Evolutionary conservation across 2,113 vertebrate genomes (phyloP).

Genomic region (Camarhynchus parvulus): DNA sequence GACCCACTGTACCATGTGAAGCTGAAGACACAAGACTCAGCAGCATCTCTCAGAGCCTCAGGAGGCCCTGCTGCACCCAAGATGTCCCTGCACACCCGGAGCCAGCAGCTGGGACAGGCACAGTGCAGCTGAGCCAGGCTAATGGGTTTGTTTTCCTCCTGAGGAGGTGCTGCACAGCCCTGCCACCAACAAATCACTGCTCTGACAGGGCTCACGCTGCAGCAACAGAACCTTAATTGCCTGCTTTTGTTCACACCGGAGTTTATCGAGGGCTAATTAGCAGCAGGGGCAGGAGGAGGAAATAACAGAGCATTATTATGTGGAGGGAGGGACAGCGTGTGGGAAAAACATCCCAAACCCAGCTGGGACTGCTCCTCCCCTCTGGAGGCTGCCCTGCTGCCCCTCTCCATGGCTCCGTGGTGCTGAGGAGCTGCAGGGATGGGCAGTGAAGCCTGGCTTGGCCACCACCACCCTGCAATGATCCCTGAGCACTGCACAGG

Average conservation of each 20-base stretch:
- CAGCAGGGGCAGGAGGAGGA: conserved; percentile 35
- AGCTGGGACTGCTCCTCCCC: neutral
- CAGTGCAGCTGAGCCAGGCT: neutral
- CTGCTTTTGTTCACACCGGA: conserved; percentile 21
- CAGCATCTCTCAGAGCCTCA: neutral
- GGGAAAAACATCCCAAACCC: neutral
- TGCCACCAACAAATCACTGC: neutral
- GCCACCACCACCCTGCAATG: neutral
- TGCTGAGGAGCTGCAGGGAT: neutral
- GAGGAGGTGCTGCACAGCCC: neutral
- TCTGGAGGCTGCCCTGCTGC: neutral
- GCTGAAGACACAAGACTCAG: neutral
- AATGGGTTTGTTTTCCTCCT: neutral
- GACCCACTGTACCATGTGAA: fast-evolving
- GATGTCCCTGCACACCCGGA: neutral
- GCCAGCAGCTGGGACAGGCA: fast-evolving
- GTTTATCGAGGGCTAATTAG: conserved; percentile 34
- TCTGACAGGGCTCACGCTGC: neutral
- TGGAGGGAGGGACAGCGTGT: neutral
- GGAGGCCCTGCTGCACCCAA: neutral
- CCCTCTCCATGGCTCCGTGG: fast-evolving
- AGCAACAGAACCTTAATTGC: neutral
- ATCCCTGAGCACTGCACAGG: neutral
- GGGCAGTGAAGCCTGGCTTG: neutral
- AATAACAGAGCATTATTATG: conserved; percentile 38